A percentile compares a stretch with the other conserved stretches of the same genome.
Conservation (phyloP, 2,113 vertebrate genomes). For the Eubucco bourcierii region DNA sequence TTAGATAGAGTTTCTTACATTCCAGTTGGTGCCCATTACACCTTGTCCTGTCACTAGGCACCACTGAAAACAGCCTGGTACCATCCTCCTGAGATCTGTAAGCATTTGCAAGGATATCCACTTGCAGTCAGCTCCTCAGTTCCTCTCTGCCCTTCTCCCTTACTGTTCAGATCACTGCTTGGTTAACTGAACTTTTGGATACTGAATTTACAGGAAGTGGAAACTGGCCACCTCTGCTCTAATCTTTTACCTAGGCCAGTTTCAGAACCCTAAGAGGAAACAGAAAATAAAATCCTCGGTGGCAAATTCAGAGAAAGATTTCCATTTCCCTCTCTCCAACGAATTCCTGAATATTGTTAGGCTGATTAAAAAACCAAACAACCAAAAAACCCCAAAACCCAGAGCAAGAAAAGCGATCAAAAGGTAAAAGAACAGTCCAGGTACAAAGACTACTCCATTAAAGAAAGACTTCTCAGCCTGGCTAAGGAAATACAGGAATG, state of each 20-base stretch:
- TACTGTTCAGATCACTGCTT: background rate
- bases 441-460: background rate
- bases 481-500: background rate
- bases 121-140: background rate
- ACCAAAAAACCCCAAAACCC: too few species aligned
- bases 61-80: too few species aligned
- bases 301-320: background rate
- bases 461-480: background rate
- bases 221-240: background rate
- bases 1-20: too few species aligned
- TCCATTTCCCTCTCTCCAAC: background rate
- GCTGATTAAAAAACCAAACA: background rate
- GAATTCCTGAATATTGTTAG: background rate
- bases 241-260: background rate
- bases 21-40: too few species aligned
- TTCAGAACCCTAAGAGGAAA: background rate
- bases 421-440: background rate
- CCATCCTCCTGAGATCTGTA: too few species aligned
- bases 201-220: background rate
- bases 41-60: too few species aligned
- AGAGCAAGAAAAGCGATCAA: background rate
- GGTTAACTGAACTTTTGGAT: background rate
- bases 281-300: background rate
- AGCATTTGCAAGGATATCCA: background rate
- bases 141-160: background rate